A percentile compares a stretch with the other conserved stretches of the same genome.
Evolutionary conservation across 2,797 vertebrate genomes (phyloP).

Genomic region (Pangasius sanitwongsei): DNA sequence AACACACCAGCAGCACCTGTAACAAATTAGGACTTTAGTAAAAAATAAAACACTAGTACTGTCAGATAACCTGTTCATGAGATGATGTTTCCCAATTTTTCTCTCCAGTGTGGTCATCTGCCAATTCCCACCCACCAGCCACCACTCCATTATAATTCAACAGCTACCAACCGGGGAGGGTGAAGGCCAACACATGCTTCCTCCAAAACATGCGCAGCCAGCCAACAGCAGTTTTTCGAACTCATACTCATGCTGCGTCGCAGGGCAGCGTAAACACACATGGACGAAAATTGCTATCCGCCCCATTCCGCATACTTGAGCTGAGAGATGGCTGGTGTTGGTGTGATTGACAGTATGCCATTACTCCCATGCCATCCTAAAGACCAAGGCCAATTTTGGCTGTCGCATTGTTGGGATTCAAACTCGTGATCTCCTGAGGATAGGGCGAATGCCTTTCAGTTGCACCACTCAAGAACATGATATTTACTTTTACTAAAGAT

Average conservation of each 20-base stretch:
- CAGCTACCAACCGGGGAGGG: neutral
- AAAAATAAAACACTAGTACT: neutral
- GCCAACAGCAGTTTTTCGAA: neutral
- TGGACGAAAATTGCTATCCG: neutral
- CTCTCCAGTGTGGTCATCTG: neutral
- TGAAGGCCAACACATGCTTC: neutral
- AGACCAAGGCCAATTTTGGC: neutral
- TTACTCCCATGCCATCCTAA: neutral
- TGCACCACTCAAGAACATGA: neutral
- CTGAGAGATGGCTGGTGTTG: neutral
- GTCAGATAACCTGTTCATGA: neutral
- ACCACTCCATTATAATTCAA: neutral
- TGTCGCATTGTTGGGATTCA: neutral
- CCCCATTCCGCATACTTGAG: neutral
- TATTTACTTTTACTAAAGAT: neutral
- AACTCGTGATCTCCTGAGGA: neutral
- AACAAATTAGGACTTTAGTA: conserved; percentile 40
- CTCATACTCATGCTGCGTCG: neutral
- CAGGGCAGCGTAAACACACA: neutral
- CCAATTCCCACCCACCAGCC: neutral
- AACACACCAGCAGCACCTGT: conserved; percentile 93
- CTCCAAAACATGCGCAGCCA: neutral
- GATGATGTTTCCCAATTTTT: neutral
- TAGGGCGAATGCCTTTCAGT: neutral
- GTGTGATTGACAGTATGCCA: neutral